Conservation (phyloP, 2,113 vertebrate genomes). For the Leiothrix lutea region DNA sequence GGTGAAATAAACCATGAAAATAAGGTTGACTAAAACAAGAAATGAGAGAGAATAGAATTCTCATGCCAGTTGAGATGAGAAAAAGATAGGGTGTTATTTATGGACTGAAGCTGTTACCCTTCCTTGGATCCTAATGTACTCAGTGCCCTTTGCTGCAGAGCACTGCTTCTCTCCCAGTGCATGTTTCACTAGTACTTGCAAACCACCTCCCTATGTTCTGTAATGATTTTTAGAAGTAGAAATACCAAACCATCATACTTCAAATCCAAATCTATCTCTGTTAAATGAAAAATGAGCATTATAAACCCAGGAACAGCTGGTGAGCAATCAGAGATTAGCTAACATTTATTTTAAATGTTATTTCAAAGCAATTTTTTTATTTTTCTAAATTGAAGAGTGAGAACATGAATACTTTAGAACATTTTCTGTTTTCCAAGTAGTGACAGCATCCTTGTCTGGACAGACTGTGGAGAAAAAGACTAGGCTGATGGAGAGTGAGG, state of each 20-base stretch:
- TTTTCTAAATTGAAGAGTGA: neutral
- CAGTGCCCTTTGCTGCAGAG: neutral
- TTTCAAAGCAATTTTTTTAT: neutral
- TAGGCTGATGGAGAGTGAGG: neutral
- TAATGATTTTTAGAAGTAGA: neutral
- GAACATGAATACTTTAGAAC: neutral
- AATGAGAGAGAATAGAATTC: neutral
- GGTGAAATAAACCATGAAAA: neutral
- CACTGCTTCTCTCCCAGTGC: neutral
- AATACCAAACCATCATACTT: neutral
- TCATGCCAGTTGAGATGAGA: neutral
- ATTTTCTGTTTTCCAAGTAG: neutral
- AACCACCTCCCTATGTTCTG: neutral
- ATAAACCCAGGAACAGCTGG: neutral
- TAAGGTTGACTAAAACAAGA: neutral
- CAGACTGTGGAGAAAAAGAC: neutral
- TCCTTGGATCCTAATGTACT: neutral
- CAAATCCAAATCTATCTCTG: neutral
- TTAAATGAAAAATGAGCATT: neutral
- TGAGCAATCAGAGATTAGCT: neutral
- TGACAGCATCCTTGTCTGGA: neutral
- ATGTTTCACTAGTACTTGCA: neutral
- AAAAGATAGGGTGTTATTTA: neutral
- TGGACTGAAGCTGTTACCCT: neutral
- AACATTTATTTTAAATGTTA: neutral